Evolutionary conservation across 2,888 invertebrate genomes (phyloP), one percentile per base, ranked within the genome.

Genomic region (Euclidia mi): DNA sequence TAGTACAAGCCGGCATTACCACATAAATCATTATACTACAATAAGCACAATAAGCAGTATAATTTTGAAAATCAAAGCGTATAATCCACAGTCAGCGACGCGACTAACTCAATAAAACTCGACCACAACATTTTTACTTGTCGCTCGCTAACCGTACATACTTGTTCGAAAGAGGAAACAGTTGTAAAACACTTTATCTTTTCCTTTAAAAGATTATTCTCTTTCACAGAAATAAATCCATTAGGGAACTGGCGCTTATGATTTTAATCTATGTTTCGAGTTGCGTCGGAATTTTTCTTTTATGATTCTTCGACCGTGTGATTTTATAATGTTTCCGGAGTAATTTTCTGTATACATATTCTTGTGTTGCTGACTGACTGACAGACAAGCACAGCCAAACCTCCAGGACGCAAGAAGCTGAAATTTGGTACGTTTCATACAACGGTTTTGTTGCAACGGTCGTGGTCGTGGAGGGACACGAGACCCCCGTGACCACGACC

Each of bases 81-180:
- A 45, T 15, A 65, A 65, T 7, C 3, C 34, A 40, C 31, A 14
- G 46, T 56, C 56, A 62, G 59, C 49, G 68, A 53, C 50, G 32
- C 28, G 46, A 71, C 17, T 44, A 35, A 17, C 37, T n/a, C 35
- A 56, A 55, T 56, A 63, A 58, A 60, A 71, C 35, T 69, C 46
- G 41, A 52, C 57, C 48, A 61, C 48, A 60, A 64, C 56, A 70
- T 73, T 70, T 63, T 67, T 65, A 64, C 65, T 65, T 64, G 71
- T 71, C 74, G 41, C 59, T 46, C 56, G 51, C 53, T 57, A 71
- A 65, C 65, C 47, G 52, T 63, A 59, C 62, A 42, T 40, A 56
- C 52, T 56, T 58, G 56, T 55, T 53, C 28, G 43, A 14, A 34
- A 37, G 17, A 43, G 38, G 50, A 45, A 65, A 51, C 64, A 59